Conservation (phyloP, 1,140 invertebrate species). For the Brachionus paranguensis region DNA sequence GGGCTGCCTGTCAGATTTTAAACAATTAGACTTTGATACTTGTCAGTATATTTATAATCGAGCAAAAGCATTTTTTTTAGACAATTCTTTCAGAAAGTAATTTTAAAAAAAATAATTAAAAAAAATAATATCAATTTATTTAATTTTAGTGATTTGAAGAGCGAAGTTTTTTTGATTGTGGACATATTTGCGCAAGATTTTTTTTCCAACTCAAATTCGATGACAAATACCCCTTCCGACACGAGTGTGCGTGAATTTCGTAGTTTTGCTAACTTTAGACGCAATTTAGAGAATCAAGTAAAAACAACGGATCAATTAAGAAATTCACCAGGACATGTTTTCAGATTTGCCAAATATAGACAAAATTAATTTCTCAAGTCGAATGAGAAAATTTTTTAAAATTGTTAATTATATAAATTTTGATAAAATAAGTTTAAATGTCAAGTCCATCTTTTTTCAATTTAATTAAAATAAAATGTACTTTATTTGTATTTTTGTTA, state of each 20-base stretch:
- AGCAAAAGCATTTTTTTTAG: not conserved
- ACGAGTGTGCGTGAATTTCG: not conserved
- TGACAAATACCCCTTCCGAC: not conserved
- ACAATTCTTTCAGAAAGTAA: not conserved
- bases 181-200: not conserved
- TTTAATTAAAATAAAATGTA: not conserved
- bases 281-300: not conserved
- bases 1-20: not conserved
- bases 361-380: not conserved
- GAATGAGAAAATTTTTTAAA: not conserved
- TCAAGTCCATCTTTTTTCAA: not conserved
- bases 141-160: conserved; percentile 1
- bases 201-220: not conserved
- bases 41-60: not conserved
- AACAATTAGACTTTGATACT: not conserved
- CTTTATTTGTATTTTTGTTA: not conserved
- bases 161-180: not conserved
- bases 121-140: not conserved
- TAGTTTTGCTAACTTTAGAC: not conserved
- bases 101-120: not conserved
- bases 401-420: not conserved
- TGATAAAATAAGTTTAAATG: not conserved
- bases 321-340: not conserved
- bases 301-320: not conserved
- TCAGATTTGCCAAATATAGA: not conserved